phyloP scores from a whole-genome alignment of 1,140 invertebrate genomes.

The Aporrectodea caliginosa region DNA sequence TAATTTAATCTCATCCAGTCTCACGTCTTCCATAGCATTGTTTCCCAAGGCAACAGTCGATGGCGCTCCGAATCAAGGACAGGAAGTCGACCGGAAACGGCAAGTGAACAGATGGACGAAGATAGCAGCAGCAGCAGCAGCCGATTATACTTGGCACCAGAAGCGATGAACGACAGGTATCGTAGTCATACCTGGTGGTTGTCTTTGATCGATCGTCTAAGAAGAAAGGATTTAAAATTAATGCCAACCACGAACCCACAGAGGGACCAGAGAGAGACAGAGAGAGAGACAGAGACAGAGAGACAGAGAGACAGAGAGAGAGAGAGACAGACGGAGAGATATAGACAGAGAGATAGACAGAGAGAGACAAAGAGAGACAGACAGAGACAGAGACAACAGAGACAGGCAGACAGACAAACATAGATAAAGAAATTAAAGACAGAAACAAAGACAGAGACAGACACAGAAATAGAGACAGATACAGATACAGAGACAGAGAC shows the following conservation, averaged over 20 bases:
- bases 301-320: background rate
- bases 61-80: too few species aligned
- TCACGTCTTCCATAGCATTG: too few species aligned
- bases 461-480: background rate
- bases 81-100: too few species aligned
- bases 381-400: background rate
- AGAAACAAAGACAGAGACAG: background rate
- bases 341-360: background rate
- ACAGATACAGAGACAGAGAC: background rate
- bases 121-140: background rate
- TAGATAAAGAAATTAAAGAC: background rate
- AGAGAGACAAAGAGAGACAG: background rate
- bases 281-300: background rate
- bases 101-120: background rate
- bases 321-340: background rate
- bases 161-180: background rate
- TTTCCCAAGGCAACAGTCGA: too few species aligned
- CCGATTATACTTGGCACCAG: background rate
- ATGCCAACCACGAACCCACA: background rate
- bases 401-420: background rate
- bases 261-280: background rate
- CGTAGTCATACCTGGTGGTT: background rate
- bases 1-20: too few species aligned
- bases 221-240: background rate
- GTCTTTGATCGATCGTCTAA: background rate